Evolutionary conservation across 2,113 vertebrate species (phyloP).

Genomic region (Ophiodon elongatus): DNA sequence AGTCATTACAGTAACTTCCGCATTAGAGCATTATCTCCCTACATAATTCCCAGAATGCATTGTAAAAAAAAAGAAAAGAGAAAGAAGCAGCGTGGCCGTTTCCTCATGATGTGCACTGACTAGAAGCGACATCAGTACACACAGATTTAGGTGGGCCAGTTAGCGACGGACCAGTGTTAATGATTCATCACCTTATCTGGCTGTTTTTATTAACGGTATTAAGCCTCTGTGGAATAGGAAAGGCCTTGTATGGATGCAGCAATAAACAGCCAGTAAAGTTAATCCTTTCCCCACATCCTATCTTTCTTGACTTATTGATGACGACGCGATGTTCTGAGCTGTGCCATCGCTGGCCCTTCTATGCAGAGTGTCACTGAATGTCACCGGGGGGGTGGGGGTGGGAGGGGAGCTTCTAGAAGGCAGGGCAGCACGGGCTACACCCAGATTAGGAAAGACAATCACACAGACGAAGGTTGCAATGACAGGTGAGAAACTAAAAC

Average conservation of each 20-base stretch:
- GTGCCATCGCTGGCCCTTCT: neutral
- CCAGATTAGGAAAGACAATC: neutral
- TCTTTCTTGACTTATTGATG: neutral
- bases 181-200: neutral
- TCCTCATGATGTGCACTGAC: neutral
- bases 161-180: neutral
- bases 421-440: neutral
- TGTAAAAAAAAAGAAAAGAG: neutral
- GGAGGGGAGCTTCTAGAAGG: too few species aligned
- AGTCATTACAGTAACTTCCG: neutral
- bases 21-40: neutral
- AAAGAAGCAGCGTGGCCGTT: neutral
- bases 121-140: neutral
- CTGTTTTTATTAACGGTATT: neutral
- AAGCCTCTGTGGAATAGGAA: neutral
- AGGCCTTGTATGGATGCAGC: neutral
- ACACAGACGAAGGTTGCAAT: neutral
- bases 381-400: too few species aligned
- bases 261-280: neutral
- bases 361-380: neutral
- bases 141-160: neutral
- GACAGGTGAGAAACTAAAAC: neutral
- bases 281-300: neutral
- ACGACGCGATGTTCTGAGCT: neutral
- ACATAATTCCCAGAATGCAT: neutral